Percentiles rank a stretch among this genome's conserved stretches.
These are phyloP conservation scores for Lumbricus terrestris DNA, from an alignment of 2,888 invertebrate genomes.

Conservation along the genomic window DNA sequence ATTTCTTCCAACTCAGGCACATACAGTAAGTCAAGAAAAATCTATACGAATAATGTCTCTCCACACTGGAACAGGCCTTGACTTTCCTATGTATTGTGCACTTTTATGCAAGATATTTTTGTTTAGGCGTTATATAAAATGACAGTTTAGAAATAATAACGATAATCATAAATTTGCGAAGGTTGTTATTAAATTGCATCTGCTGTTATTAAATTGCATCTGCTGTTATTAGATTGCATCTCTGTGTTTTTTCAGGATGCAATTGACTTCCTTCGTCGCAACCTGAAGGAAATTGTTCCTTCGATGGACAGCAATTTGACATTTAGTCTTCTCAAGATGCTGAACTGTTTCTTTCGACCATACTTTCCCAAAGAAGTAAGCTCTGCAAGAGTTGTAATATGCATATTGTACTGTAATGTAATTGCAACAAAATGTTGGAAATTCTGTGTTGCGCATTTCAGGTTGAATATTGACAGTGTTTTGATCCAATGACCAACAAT, in stretches of 20 bases:
- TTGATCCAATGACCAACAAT: background rate
- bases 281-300: conserved; percentile 66
- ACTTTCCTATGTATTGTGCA: no score
- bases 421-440: background rate
- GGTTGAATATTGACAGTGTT: background rate
- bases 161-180: no score
- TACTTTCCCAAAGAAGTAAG: conserved; percentile 37
- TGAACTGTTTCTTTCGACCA: conserved; percentile 58
- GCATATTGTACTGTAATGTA: background rate
- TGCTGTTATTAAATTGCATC: no score
- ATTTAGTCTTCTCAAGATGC: conserved; percentile 62
- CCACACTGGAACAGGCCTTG: no score
- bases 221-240: background rate
- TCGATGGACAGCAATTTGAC: conserved; percentile 72
- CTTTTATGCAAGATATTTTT: no score
- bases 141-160: no score
- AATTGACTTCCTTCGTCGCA: conserved; percentile 52
- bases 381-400: background rate
- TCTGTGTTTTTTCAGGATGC: conserved; percentile 27
- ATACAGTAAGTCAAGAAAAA: no score
- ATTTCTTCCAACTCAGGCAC: no score
- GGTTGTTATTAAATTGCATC: no score
- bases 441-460: background rate
- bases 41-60: no score
- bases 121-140: no score